A percentile compares a stretch with the other conserved stretches of the same genome.
Evolutionary conservation across 35 echinoderm and acorn worm genomes (phyloP).

Genomic region (Ptychodera flava): DNA sequence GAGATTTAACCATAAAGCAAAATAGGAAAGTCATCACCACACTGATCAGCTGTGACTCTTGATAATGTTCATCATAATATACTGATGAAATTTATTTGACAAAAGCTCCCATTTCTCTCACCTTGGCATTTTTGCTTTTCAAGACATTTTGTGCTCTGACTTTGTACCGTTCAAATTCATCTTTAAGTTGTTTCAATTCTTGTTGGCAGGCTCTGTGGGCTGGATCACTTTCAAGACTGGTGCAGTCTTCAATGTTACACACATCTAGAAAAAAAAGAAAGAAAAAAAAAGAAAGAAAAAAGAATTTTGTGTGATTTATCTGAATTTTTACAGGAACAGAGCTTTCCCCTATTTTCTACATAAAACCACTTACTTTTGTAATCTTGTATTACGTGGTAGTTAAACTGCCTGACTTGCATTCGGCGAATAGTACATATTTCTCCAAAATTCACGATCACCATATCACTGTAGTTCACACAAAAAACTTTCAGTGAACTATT

Average conservation of each 20-base stretch:
- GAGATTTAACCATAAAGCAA: too few species aligned
- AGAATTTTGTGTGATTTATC: not conserved
- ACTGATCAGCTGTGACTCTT: too few species aligned
- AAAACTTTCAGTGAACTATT: too few species aligned
- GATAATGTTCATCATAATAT: too few species aligned
- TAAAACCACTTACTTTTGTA: not conserved
- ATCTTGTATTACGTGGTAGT: not conserved
- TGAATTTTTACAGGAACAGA: not conserved
- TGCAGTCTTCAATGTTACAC: conserved; percentile 65
- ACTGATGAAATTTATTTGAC: too few species aligned
- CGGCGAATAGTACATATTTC: too few species aligned
- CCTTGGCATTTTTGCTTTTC: conserved; percentile 85
- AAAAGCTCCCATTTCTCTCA: too few species aligned
- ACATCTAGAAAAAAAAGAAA: conserved; percentile 43
- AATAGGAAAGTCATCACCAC: too few species aligned
- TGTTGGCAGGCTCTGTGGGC: conserved; percentile 85
- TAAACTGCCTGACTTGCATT: too few species aligned
- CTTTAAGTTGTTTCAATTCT: conserved; percentile 86
- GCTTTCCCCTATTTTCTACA: not conserved
- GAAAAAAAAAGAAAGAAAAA: not conserved
- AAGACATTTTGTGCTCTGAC: conserved; percentile 68
- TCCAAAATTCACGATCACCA: too few species aligned
- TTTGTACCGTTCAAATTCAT: conserved; percentile 98
- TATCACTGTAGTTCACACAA: too few species aligned
- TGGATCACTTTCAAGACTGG: conserved; percentile 58